Evolutionary conservation across 2,113 vertebrate species (phyloP), one percentile per base, ranked within the genome.

Genomic region (Cromileptes altivelis): DNA sequence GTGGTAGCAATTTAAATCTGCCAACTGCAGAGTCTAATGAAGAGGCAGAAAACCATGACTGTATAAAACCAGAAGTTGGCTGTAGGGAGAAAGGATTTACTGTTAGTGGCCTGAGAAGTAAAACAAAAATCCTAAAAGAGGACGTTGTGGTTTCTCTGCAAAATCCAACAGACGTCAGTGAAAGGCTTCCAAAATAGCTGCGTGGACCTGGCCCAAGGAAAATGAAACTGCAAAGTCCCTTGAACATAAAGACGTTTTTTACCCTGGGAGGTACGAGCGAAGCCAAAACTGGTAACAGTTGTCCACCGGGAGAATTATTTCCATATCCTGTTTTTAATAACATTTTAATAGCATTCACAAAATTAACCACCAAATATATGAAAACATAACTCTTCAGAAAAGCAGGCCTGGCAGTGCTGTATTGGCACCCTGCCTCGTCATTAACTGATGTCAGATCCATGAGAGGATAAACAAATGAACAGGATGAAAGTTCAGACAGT

Each of bases 41-140:
- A 89, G 84, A 75, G 82, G 87, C 85, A 91, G 86, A 92, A 92
- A 88, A 94, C 79, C 86, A 78, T 85, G 81, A 88, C 82, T 85
- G 83, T 84, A 90, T 91, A 87, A 92, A 93, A 88, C 60, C 85
- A 84, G 84, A 62, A 85, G 85, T 76, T 88, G 87, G 88, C 91
- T 91, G 68, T 15, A 80, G 71, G 88, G 67, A 92, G 75, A 94
- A 91, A 89, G 92, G 87, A 91, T 91, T 89, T 90, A 90, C 88
- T 93, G 90, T 95, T 89, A 77, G 84, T 72, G 88, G 64, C 82
- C 85, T 76, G 84, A 89, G 83, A 93, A 91, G 91, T 86, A 86
- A 92, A 93, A 92, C 80, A 90, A 90, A 89, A 92, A 86, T 88
- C 82, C 89, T 91, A 84, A 91, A 91, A 92, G 89, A 89, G 82